Percentiles rank a stretch among this genome's conserved stretches.
Conservation (phyloP, 2,113 vertebrate genomes). For the Paradisaea rubra region DNA sequence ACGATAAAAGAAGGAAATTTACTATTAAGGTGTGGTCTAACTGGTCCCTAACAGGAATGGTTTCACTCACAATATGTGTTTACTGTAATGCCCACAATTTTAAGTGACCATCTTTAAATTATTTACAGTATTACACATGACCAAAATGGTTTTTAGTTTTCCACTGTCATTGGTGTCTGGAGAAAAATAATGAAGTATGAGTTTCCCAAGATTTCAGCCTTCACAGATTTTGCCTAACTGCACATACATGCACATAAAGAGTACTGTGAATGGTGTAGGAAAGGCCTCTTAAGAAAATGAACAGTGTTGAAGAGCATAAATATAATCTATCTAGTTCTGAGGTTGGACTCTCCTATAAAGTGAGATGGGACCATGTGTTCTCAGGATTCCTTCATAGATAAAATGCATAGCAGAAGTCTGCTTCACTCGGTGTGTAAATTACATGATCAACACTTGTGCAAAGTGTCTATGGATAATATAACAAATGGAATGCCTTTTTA, state of each 20-base stretch:
- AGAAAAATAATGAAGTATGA: neutral
- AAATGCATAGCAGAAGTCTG: neutral
- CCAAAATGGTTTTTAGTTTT: neutral
- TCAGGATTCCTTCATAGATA: neutral
- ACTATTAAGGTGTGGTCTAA: neutral
- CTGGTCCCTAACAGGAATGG: neutral
- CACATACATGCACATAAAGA: accelerated
- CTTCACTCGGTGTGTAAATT: neutral
- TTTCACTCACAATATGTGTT: neutral
- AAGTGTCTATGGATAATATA: neutral
- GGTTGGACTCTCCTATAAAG: neutral
- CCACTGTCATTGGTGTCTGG: neutral
- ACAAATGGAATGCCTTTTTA: neutral
- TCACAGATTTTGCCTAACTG: neutral
- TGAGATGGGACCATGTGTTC: neutral
- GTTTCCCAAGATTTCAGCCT: neutral
- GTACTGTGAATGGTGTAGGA: neutral
- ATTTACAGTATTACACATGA: neutral
- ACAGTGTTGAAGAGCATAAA: neutral
- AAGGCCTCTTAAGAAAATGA: neutral
- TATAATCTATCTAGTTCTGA: neutral
- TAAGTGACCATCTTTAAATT: neutral
- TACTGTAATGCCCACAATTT: neutral
- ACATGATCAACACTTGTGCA: neutral
- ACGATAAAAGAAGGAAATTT: neutral